Conservation (phyloP, 2,113 vertebrate species). For the Actinemys pallida region DNA sequence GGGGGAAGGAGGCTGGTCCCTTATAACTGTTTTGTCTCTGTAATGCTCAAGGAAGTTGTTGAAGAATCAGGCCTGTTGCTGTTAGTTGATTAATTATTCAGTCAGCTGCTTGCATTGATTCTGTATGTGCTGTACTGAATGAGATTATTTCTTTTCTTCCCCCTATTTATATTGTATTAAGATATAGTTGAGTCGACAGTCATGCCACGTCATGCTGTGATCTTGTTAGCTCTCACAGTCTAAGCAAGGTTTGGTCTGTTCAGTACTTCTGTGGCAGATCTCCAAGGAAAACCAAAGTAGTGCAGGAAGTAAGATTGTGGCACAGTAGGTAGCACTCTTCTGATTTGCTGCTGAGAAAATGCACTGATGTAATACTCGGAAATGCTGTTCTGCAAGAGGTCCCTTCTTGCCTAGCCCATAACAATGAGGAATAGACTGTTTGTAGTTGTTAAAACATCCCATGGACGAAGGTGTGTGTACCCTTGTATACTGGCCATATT, state of each 20-base stretch:
- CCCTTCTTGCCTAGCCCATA: neutral
- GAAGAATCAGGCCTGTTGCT: fast-evolving
- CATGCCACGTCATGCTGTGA: neutral
- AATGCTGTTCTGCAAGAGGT: neutral
- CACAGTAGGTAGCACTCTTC: neutral
- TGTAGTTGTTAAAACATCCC: neutral
- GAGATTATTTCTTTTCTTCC: neutral
- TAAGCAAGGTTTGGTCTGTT: neutral
- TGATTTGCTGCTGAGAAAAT: neutral
- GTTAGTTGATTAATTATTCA: neutral
- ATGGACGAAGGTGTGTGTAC: neutral
- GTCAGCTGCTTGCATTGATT: fast-evolving
- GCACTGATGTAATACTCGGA: neutral
- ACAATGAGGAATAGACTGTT: neutral
- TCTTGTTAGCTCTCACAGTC: neutral
- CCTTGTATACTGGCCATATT: neutral
- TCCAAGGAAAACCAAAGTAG: neutral
- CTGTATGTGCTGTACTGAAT: neutral
- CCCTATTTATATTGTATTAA: neutral
- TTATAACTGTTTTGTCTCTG: neutral
- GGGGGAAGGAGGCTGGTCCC: neutral
- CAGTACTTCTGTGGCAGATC: neutral
- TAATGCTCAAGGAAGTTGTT: neutral
- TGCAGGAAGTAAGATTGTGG: fast-evolving
- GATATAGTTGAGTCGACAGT: neutral